Evolutionary conservation across 2,888 invertebrate species (phyloP).

Genomic region (Phyllotreta striolata): DNA sequence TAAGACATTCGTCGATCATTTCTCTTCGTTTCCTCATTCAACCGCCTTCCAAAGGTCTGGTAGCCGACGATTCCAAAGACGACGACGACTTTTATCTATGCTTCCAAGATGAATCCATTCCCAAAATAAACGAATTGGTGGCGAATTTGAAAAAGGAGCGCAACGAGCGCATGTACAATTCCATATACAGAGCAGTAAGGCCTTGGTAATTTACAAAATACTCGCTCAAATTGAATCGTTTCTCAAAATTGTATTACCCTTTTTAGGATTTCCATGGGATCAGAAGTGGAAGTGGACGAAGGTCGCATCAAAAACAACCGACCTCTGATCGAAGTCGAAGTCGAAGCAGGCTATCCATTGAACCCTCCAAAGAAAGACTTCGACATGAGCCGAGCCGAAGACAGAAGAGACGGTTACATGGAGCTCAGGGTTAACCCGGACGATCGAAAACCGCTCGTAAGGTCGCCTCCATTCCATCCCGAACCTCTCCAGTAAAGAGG

Average conservation of each 20-base stretch:
- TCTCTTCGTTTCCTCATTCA: neutral
- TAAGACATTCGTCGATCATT: constrained; percentile 16
- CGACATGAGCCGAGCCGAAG: constrained; percentile 64
- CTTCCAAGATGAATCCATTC: constrained; percentile 65
- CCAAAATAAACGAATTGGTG: constrained; percentile 63
- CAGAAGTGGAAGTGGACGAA: constrained; percentile 70
- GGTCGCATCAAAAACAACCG: constrained; percentile 63
- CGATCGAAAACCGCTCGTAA: constrained; percentile 59
- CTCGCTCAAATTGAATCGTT: neutral
- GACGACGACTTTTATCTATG: constrained; percentile 77
- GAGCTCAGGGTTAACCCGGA: constrained; percentile 67
- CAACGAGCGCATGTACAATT: constrained; percentile 45
- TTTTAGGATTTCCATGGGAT: constrained; percentile 64
- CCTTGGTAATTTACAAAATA: constrained; percentile 35
- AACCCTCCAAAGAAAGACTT: constrained; percentile 61
- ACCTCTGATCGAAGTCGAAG: constrained; percentile 72
- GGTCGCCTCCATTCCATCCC: neutral
- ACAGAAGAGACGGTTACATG: constrained; percentile 73
- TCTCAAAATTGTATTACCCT: constrained; percentile 62
- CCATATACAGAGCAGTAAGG: constrained; percentile 43
- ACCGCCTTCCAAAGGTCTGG: constrained; percentile 65
- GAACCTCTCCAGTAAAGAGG: neutral
- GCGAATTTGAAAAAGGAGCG: constrained; percentile 63
- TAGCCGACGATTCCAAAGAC: constrained; percentile 68
- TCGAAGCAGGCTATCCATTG: constrained; percentile 70